Evolutionary conservation across 2,888 invertebrate species (phyloP).

Genomic region (Petrophora chlorosata): DNA sequence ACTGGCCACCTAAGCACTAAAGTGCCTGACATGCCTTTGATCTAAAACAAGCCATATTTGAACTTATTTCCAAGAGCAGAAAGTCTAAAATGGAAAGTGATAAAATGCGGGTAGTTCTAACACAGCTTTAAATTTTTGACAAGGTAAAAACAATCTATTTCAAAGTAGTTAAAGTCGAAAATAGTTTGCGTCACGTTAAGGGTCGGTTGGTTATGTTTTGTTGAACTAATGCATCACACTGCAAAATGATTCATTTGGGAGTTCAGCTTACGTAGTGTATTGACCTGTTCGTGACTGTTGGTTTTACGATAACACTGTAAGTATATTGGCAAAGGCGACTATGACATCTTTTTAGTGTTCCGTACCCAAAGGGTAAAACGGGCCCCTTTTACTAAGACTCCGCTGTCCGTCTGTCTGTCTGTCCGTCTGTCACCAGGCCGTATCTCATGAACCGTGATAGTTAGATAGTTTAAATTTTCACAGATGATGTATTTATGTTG

Average conservation of each 20-base stretch:
- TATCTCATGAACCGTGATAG: too few species aligned
- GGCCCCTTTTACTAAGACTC: too few species aligned
- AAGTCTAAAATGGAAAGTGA: background rate
- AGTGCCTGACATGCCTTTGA: conserved; percentile 8
- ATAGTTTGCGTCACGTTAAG: background rate
- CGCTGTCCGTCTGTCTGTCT: too few species aligned
- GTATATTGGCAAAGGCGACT: background rate
- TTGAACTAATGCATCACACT: conserved; percentile 47
- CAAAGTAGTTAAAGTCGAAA: background rate
- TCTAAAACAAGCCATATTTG: background rate
- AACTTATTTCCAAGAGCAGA: background rate
- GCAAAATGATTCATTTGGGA: conserved; percentile 43
- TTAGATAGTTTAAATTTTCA: too few species aligned
- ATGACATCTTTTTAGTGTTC: too few species aligned
- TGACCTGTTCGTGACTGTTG: conserved; percentile 7
- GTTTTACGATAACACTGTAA: background rate
- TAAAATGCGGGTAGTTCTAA: background rate
- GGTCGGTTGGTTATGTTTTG: background rate
- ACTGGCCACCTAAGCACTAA: conserved; percentile 31
- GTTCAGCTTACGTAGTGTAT: conserved; percentile 16
- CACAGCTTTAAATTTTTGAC: background rate
- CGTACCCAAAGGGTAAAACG: too few species aligned
- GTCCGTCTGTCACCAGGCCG: too few species aligned
- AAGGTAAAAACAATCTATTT: background rate
- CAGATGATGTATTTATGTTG: too few species aligned